Evolutionary conservation across 1,140 invertebrate species (phyloP).

Genomic region (Philotrypesis tridentata): DNA sequence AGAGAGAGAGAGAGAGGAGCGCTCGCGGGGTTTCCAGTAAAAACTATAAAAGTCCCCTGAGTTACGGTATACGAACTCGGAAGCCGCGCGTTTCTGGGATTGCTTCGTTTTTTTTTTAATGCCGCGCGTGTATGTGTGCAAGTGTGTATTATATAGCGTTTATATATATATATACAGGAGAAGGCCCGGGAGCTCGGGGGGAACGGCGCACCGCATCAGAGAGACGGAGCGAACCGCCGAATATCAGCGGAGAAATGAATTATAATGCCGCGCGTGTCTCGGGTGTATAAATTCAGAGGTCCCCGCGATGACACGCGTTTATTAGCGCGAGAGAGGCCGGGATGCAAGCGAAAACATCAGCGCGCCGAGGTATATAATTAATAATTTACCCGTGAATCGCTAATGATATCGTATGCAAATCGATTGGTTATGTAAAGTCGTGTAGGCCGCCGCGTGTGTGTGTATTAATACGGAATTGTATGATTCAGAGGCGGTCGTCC

Average conservation of each 20-base stretch:
- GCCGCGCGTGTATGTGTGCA: background rate
- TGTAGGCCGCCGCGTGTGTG: too few relatives aligned
- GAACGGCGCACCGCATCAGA: too few relatives aligned
- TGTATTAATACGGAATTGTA: too few relatives aligned
- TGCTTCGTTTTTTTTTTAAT: constrained; percentile 41
- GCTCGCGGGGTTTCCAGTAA: constrained; percentile 42
- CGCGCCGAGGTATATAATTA: constrained; percentile 12
- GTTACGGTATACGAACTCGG: constrained; percentile 39
- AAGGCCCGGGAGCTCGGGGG: background rate
- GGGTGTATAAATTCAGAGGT: constrained; percentile 29
- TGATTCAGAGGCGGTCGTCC: background rate
- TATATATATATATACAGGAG: too few relatives aligned
- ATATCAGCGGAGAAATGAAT: constrained; percentile 34
- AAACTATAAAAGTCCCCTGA: constrained; percentile 49
- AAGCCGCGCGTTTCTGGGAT: constrained; percentile 46
- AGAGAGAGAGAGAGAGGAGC: background rate
- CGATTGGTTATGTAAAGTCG: background rate
- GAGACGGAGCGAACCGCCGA: constrained; percentile 25
- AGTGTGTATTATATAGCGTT: too few relatives aligned
- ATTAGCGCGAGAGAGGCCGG: background rate
- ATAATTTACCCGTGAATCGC: constrained; percentile 32
- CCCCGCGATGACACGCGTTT: constrained; percentile 11
- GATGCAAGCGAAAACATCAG: background rate
- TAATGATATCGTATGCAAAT: constrained; percentile 39
- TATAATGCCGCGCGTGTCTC: constrained; percentile 26